These are phyloP conservation scores for Sipha maydis DNA, from an alignment of 2,888 invertebrate species.

Conservation along the genomic window DNA sequence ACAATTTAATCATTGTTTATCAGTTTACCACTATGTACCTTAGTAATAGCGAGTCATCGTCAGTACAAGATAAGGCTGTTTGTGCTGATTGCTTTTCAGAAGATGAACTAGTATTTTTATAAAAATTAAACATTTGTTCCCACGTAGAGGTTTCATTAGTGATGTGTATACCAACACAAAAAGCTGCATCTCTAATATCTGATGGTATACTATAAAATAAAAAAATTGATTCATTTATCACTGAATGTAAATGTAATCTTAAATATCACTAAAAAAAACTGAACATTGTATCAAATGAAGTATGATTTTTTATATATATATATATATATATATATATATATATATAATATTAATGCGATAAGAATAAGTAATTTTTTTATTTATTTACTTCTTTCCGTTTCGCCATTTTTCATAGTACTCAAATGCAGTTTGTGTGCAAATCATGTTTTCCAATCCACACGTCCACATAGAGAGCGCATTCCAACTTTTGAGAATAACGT, in stretches of 20 bases:
- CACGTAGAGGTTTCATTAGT: neutral
- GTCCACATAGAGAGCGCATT: constrained; percentile 32
- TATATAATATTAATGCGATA: too few species aligned
- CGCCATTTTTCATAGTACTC: constrained; percentile 32
- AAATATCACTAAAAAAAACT: neutral
- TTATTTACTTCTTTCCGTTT: constrained; percentile 37
- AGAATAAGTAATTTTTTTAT: too few species aligned
- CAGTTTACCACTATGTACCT: neutral
- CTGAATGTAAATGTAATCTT: neutral
- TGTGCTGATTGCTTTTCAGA: constrained; percentile 44
- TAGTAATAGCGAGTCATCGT: neutral
- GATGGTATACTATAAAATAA: constrained; percentile 61
- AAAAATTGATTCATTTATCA: neutral
- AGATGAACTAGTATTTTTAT: constrained; percentile 28
- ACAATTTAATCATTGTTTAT: neutral
- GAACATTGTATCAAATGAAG: too few species aligned
- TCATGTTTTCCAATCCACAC: neutral
- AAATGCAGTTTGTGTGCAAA: constrained; percentile 12
- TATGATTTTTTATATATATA: too few species aligned
- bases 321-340: too few species aligned
- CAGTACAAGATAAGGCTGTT: constrained; percentile 48
- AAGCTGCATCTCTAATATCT: constrained; percentile 62
- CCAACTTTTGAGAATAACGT: constrained; percentile 23
- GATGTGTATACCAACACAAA: constrained; percentile 58
- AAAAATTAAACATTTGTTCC: constrained; percentile 46